phyloP scores from a whole-genome alignment of 2,888 invertebrate genomes.

The Dasysyrphus albostriatus region DNA sequence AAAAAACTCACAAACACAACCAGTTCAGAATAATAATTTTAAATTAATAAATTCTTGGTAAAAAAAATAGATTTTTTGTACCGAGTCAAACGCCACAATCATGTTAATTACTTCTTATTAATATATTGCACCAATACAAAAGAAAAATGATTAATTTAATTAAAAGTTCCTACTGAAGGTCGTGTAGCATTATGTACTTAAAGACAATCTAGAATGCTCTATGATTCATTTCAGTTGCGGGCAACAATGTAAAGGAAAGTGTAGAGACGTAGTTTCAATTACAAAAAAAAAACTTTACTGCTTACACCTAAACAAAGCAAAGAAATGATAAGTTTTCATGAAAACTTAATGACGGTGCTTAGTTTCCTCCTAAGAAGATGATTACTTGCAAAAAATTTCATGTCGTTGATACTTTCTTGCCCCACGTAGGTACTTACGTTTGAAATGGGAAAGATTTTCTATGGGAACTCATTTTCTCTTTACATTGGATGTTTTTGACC shows the following conservation, averaged over 20 bases:
- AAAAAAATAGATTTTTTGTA: neutral
- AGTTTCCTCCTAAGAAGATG: conserved; percentile 2
- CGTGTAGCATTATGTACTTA: conserved; percentile 1
- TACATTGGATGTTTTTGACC: neutral
- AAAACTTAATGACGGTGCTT: conserved; percentile 3
- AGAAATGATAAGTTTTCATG: neutral
- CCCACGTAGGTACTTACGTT: neutral
- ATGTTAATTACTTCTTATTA: conserved; percentile 14
- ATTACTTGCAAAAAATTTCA: conserved; percentile 10
- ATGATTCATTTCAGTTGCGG: conserved; percentile 13
- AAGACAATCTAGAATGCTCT: neutral
- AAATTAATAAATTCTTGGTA: neutral
- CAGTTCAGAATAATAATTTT: neutral
- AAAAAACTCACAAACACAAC: neutral
- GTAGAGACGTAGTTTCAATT: conserved; percentile 2
- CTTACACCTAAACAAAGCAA: neutral
- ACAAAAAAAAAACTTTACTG: neutral
- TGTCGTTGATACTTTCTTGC: neutral
- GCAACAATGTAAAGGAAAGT: neutral
- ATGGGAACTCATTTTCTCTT: neutral
- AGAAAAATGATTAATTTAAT: conserved; percentile 25
- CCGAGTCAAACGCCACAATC: neutral
- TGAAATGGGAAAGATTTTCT: neutral
- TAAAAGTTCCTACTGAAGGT: conserved; percentile 10
- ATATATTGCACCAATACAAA: conserved; percentile 4